These are phyloP conservation scores for Cygnus buccinator DNA, from an alignment of 2,113 vertebrate species.

Conservation along the genomic window DNA sequence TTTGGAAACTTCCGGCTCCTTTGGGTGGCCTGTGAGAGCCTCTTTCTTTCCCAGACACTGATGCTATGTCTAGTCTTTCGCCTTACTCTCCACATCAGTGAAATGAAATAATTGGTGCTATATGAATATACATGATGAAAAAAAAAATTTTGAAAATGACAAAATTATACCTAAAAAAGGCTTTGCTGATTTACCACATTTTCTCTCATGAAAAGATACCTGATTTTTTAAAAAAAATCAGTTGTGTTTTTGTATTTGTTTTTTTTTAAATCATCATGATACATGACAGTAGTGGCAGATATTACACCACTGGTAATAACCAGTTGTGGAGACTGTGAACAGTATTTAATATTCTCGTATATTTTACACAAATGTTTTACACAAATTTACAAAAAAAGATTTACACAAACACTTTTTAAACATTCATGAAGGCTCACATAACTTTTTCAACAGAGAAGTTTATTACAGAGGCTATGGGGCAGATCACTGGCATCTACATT, in stretches of 20 bases:
- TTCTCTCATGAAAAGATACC: not conserved
- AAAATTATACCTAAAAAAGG: not conserved
- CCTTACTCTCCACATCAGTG: not conserved
- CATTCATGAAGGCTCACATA: not conserved
- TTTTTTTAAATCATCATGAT: not conserved
- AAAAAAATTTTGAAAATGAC: not conserved
- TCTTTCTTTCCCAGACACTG: not conserved
- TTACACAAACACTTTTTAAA: not conserved
- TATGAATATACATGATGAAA: not conserved
- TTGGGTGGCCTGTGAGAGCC: not conserved
- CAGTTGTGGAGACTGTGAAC: not conserved
- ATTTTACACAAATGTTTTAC: not conserved
- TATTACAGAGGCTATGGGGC: not conserved
- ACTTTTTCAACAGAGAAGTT: not conserved
- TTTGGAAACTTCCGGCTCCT: not conserved
- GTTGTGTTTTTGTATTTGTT: no score
- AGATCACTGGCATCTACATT: not conserved
- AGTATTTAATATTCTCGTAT: not conserved
- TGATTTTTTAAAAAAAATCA: not conserved
- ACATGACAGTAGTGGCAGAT: not conserved
- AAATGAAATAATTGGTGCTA: not conserved
- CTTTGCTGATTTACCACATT: not conserved
- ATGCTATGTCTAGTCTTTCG: not conserved
- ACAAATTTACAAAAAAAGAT: no score
- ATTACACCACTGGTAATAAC: not conserved